Evolutionary conservation across 2,113 vertebrate genomes (phyloP).

Genomic region (Nyctibius bracteatus): DNA sequence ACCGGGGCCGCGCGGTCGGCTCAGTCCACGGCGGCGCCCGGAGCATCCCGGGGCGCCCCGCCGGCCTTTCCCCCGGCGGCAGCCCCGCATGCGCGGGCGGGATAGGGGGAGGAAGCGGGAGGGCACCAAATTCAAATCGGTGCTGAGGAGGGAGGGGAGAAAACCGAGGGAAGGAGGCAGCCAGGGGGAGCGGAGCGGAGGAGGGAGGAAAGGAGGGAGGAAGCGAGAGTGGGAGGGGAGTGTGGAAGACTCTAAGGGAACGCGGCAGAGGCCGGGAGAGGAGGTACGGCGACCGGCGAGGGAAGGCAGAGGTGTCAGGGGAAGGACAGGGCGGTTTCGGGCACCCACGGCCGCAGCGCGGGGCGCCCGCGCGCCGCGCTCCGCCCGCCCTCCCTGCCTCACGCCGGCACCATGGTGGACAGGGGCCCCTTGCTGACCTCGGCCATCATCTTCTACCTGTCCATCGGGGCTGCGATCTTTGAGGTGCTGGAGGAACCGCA

Average conservation of each 20-base stretch:
- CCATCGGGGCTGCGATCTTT: slow-evolving; percentile 97
- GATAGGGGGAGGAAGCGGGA: neutral
- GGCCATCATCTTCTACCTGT: slow-evolving; percentile 97
- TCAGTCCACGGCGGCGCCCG: neutral
- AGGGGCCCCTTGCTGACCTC: slow-evolving; percentile 95
- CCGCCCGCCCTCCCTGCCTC: neutral
- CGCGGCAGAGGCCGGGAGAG: neutral
- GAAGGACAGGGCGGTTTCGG: neutral
- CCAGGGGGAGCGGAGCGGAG: neutral
- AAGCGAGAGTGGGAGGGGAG: neutral
- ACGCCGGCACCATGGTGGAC: slow-evolving; percentile 87
- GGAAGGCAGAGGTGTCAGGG: neutral
- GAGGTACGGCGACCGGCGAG: neutral
- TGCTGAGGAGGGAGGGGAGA: slow-evolving; percentile 8
- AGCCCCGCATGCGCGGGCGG: neutral
- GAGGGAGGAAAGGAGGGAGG: neutral
- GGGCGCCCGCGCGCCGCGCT: neutral
- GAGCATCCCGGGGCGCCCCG: neutral
- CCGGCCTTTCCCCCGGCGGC: neutral
- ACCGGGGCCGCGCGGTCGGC: too few relatives aligned
- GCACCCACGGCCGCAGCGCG: neutral
- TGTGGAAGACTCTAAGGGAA: neutral
- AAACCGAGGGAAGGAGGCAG: neutral
- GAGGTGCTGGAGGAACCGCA: slow-evolving; percentile 95
- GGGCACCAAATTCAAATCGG: slow-evolving; percentile 12